Percentiles rank a stretch among this genome's conserved stretches.
Conservation (phyloP, 2,797 vertebrate genomes). For the Sphaeramia orbicularis region DNA sequence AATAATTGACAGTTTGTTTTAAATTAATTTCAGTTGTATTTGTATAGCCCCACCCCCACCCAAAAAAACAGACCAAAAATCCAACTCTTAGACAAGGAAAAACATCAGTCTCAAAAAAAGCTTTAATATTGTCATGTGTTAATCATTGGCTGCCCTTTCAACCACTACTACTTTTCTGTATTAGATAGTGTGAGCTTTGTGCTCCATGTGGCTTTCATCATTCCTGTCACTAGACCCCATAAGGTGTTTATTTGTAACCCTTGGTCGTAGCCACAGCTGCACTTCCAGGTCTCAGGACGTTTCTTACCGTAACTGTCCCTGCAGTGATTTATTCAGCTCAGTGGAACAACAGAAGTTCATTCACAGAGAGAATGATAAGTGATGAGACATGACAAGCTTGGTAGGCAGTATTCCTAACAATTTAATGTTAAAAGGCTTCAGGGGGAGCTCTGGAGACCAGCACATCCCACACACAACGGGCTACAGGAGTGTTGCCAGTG, state of each 20-base stretch:
- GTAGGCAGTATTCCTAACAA: not conserved
- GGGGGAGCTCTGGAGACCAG: not conserved
- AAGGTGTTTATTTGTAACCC: constrained; percentile 44
- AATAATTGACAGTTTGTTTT: no score
- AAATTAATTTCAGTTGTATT: no score
- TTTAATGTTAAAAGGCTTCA: not conserved
- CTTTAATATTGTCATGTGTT: no score
- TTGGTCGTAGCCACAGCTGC: constrained; percentile 17
- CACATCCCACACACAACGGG: not conserved
- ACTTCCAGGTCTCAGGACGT: constrained; percentile 14
- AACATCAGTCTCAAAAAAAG: no score
- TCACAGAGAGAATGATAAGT: constrained; percentile 10
- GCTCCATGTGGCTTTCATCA: constrained; percentile 11
- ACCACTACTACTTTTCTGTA: not conserved
- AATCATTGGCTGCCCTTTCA: not conserved
- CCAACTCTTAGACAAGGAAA: no score
- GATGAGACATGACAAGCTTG: constrained; percentile 6
- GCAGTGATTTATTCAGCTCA: constrained; percentile 20
- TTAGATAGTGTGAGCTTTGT: not conserved
- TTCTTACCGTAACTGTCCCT: not conserved
- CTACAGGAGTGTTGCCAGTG: not conserved
- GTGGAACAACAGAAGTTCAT: constrained; percentile 25
- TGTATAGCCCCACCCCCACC: no score
- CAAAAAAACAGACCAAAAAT: no score
- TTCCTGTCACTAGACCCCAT: constrained; percentile 22